Evolutionary conservation across 1,140 invertebrate species (phyloP), one percentile per base, ranked within the genome.

Genomic region (Reticulitermes speratus): DNA sequence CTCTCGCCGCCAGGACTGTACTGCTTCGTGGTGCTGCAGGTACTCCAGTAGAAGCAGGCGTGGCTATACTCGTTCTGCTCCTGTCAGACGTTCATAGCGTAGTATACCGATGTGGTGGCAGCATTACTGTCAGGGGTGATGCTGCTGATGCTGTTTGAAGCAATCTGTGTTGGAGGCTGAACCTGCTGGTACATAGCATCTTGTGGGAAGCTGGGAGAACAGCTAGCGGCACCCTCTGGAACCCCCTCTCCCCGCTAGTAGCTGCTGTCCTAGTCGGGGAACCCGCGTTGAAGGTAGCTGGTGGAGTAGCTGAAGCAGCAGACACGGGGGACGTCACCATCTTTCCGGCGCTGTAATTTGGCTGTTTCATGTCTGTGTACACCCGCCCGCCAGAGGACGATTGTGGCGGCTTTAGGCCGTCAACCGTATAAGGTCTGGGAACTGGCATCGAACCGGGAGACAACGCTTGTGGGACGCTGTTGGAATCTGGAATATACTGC

Each of bases 171-270:
- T 30, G 65, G 65, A 30, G 65, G 25, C 65, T 2, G 93, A 92
- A 32, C 94, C 94, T 88, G 94, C 94, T 11, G 94, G 94, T 12
- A 94, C 93, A 5, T 94, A 94, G 19, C 94, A 91, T 89, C 94
- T 94, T 44, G 92, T 92, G 16, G 92, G 91, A 83, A 90, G 91
- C 69, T 90, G 89, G 21, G 90, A 88, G 91, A 82, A 90, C 92
- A 88, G 90, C 91, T 83, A 86, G 90, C 85, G 88, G 89, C 52
- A 90, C 91, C 89, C 89, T 92, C 89, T 86, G 90, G 89, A 86
- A 89, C 88, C 89, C 89, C 25, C 89, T 88, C 87, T 89, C 89
- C n/a, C 82, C 84, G 85, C 38, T 25, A 83, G 32, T 44, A 84
- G 86, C 23, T 81, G 86, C 52, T 82, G 86, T 82, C 75, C 83